A percentile compares a stretch with the other conserved stretches of the same genome.
phyloP scores from a whole-genome alignment of 2,113 vertebrate species.

The Suncus etruscus region DNA sequence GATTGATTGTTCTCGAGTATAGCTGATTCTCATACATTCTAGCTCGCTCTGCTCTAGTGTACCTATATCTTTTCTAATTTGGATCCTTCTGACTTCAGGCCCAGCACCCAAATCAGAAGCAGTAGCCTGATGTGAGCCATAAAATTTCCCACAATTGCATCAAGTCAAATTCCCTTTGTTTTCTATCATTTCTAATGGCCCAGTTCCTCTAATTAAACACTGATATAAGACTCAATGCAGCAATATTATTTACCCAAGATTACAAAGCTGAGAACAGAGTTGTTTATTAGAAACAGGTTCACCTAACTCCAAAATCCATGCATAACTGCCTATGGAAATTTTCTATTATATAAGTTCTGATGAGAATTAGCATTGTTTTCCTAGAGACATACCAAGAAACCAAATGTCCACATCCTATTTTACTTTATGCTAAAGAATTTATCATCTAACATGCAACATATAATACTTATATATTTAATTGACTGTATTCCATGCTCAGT shows the following conservation, averaged over 20 bases:
- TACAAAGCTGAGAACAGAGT: constrained; percentile 25
- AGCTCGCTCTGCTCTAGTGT: not conserved
- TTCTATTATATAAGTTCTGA: constrained; percentile 11
- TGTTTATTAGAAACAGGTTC: constrained; percentile 45
- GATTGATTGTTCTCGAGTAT: not conserved
- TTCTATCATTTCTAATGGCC: not conserved
- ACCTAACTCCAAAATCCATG: constrained; percentile 20
- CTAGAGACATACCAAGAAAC: constrained; percentile 25
- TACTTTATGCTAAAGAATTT: constrained; percentile 50
- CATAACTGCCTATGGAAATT: constrained; percentile 11
- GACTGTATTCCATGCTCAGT: not conserved
- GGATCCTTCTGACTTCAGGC: not conserved
- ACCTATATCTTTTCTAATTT: constrained; percentile 6
- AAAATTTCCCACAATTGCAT: constrained; percentile 6
- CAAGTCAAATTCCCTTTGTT: constrained; percentile 21
- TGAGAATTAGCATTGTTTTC: not conserved
- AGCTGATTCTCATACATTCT: not conserved
- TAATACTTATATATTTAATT: not conserved
- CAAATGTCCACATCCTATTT: not conserved
- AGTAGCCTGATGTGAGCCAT: not conserved
- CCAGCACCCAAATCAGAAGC: constrained; percentile 32
- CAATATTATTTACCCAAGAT: constrained; percentile 46
- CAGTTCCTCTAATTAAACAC: constrained; percentile 37
- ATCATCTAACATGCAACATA: not conserved
- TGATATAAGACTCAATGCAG: constrained; percentile 24